These are phyloP conservation scores for Tryphoninae sp. DNA, from an alignment of 2,888 invertebrate genomes.

Conservation along the genomic window DNA sequence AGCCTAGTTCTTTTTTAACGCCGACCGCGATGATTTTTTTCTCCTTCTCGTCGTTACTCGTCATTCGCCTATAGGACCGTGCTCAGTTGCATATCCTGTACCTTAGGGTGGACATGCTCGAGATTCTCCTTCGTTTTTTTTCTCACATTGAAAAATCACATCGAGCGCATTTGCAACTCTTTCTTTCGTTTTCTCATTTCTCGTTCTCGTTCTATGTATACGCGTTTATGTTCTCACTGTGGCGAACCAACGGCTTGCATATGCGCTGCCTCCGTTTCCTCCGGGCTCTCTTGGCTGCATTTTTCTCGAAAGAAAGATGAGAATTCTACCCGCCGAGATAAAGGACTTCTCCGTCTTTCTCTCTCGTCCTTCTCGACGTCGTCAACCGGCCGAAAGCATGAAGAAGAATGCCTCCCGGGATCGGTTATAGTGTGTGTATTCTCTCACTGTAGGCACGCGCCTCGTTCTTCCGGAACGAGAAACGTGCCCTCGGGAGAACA, in stretches of 20 bases:
- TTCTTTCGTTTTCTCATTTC: slow-evolving; percentile 14
- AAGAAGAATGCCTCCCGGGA: slow-evolving; percentile 59
- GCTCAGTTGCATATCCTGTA: slow-evolving; percentile 45
- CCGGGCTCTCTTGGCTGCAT: slow-evolving; percentile 31
- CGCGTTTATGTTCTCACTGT: slow-evolving; percentile 32
- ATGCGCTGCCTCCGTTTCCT: slow-evolving; percentile 42
- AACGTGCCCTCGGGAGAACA: slow-evolving; percentile 52
- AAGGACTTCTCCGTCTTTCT: slow-evolving; percentile 33
- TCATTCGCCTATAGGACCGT: slow-evolving; percentile 40
- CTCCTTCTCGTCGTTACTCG: slow-evolving; percentile 19
- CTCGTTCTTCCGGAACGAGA: slow-evolving; percentile 57
- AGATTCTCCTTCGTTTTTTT: slow-evolving; percentile 26
- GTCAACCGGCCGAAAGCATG: slow-evolving; percentile 37
- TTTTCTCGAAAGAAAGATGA: slow-evolving; percentile 57
- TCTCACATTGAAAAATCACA: slow-evolving; percentile 43
- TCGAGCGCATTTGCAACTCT: slow-evolving; percentile 43
- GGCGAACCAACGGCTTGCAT: slow-evolving; percentile 35
- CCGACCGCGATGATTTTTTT: neutral
- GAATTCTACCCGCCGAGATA: slow-evolving; percentile 49
- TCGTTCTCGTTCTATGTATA: slow-evolving; percentile 18
- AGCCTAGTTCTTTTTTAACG: slow-evolving; percentile 10
- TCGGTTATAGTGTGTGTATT: slow-evolving; percentile 42
- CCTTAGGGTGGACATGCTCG: slow-evolving; percentile 43
- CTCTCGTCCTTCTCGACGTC: slow-evolving; percentile 44
- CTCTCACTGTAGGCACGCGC: slow-evolving; percentile 48